phyloP scores from a whole-genome alignment of 2,888 invertebrate species.

The Selenia dentaria region DNA sequence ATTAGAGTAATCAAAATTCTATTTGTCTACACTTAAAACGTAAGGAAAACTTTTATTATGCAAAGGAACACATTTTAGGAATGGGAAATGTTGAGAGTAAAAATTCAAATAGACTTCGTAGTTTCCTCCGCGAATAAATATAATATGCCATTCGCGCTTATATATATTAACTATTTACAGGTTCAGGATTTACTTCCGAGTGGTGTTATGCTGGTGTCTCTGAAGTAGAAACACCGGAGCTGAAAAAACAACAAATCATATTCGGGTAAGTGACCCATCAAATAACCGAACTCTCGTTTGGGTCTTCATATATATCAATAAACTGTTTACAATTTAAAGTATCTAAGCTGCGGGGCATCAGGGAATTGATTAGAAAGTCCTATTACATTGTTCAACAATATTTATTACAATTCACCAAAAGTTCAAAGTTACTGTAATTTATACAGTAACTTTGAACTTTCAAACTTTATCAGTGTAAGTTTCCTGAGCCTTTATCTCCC shows the following conservation, averaged over 20 bases:
- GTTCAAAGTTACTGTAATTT: constrained; percentile 10
- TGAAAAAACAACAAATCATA: constrained; percentile 75
- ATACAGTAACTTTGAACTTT: too few species aligned
- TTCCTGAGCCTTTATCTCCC: not conserved
- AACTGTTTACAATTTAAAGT: not conserved
- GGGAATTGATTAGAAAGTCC: constrained; percentile 5
- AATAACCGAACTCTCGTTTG: not conserved
- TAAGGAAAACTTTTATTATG: not conserved
- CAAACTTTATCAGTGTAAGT: constrained; percentile 2
- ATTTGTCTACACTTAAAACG: not conserved
- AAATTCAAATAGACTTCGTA: constrained; percentile 2
- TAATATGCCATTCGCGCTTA: not conserved
- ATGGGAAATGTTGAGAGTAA: not conserved
- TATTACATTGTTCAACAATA: constrained; percentile 11
- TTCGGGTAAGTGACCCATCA: constrained; percentile 59
- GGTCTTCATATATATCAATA: not conserved
- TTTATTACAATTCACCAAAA: constrained; percentile 13
- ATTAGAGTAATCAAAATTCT: not conserved
- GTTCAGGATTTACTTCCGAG: constrained; percentile 88
- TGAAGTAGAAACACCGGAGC: constrained; percentile 59
- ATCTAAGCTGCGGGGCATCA: constrained; percentile 1
- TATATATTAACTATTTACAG: constrained; percentile 57
- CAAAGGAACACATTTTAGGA: not conserved
- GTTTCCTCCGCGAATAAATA: not conserved
- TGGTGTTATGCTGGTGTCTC: constrained; percentile 86